Base-by-base conservation (phyloP, 2,888 invertebrate species). In the Tortricodes alternella region DNA sequence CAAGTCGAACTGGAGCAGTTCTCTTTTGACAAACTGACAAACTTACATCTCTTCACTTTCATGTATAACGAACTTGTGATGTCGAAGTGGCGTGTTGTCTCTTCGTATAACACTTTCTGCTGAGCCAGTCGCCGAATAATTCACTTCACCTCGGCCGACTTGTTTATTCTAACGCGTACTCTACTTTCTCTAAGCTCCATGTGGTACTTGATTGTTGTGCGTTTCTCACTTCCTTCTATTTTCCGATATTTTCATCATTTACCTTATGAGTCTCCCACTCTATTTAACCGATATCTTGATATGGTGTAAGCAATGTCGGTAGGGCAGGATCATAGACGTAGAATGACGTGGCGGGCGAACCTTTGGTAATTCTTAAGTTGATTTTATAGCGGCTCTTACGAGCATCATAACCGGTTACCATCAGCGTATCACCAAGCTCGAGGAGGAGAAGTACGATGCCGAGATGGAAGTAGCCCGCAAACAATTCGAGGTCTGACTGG, bases 371-470 rank as follows among this genome's bases (percentile, higher is more conserved):
- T 63, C 64, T 76, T 84, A 71, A 53, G 74, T 89, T 91, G 84
- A 84, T 91, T 74, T 91, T 91, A 69, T 91, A 94, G 94, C 93
- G 74, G 91, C 88, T 90, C 92, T 94, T 83, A 94, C 93, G 92
- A 93, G 93, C 89, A 91, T 93, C 92, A 89, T 94, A 84, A 93
- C 92, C 92, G 93, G 93, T 83, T 96, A 97, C 92, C 94, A 97
- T 92, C 93, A 94, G 81, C 95, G 95, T 92, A 95, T 97, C 91
- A 91, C 84, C 85, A 92, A 92, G 78, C 93, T 97, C 86, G 97
- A 98, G 92, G 95, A 95, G 87, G 94, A 96, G 92, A 99, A 99
- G 94, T 99, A 97, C 94, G 99, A 99, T 94, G 95, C 98, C 93
- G 99, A 99, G 93, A 94, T 95, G 92, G 97, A 97, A 92, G 98